Percentiles rank a stretch among this genome's conserved stretches.
Conservation (phyloP, 2,113 vertebrate genomes). For the Pseudolaguvia tuberculata region DNA sequence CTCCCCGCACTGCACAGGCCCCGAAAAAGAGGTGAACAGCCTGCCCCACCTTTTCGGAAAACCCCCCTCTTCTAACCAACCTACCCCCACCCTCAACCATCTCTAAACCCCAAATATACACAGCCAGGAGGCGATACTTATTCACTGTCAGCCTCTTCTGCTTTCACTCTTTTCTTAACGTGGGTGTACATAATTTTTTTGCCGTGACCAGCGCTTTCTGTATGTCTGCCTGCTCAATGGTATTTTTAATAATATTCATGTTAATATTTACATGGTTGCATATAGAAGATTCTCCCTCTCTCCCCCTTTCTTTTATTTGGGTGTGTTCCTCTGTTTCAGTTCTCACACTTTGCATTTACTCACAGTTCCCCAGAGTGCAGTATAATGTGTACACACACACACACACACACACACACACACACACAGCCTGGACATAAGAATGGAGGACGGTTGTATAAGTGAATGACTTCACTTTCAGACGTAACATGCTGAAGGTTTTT, state of each 20-base stretch:
- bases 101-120: background rate
- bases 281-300: background rate
- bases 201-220: constrained; percentile 64
- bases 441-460: background rate
- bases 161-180: constrained; percentile 69
- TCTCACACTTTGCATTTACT: too few species aligned
- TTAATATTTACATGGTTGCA: constrained; percentile 7
- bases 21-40: constrained; percentile 87
- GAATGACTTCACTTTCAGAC: background rate
- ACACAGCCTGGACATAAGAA: background rate
- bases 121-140: constrained; percentile 20
- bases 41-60: background rate
- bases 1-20: constrained; percentile 84
- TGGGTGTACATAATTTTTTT: constrained; percentile 71
- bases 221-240: constrained; percentile 61
- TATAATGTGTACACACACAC: background rate
- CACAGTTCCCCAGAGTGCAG: background rate
- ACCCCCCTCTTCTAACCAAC: background rate
- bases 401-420: constrained; percentile 1
- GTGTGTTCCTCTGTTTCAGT: background rate
- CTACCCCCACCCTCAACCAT: background rate
- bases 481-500: background rate
- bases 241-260: constrained; percentile 62
- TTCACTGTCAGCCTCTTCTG: constrained; percentile 10
- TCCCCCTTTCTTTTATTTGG: background rate